phyloP scores from a whole-genome alignment of 2,888 invertebrate species.

The Fragum whitleyi region DNA sequence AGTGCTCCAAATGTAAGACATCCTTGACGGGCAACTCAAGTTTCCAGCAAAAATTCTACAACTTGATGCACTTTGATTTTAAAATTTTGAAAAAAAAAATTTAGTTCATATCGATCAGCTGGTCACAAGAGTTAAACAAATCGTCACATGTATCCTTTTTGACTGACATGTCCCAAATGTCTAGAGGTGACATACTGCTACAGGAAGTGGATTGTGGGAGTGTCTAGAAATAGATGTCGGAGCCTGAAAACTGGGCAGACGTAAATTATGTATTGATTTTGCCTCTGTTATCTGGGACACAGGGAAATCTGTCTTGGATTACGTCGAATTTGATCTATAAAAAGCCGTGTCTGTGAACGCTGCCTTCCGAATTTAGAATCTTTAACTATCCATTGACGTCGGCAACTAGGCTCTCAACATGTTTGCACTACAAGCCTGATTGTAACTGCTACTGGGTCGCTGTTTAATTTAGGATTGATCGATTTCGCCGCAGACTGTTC shows the following conservation, averaged over 20 bases:
- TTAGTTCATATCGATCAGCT: too few species aligned
- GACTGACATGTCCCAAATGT: too few species aligned
- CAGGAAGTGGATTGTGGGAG: slow-evolving; percentile 38
- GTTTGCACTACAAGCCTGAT: not conserved
- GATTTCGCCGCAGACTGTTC: not conserved
- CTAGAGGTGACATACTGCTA: not conserved
- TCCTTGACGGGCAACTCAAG: too few species aligned
- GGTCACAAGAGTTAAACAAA: too few species aligned
- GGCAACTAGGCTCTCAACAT: slow-evolving; percentile 15
- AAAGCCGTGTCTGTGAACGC: slow-evolving; percentile 38
- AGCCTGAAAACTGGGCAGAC: slow-evolving; percentile 11
- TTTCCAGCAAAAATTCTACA: too few species aligned
- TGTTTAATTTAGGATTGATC: not conserved
- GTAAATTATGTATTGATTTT: slow-evolving; percentile 41
- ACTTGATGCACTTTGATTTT: too few species aligned
- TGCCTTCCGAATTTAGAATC: slow-evolving; percentile 48
- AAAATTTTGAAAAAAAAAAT: too few species aligned
- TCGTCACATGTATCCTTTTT: too few species aligned
- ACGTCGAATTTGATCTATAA: slow-evolving; percentile 44
- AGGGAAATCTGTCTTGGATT: slow-evolving; percentile 14
- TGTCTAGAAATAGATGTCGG: slow-evolving; percentile 30
- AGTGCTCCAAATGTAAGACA: too few species aligned
- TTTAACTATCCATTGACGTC: slow-evolving; percentile 53
- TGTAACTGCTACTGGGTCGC: not conserved
- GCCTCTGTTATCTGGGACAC: slow-evolving; percentile 14